phyloP scores from a whole-genome alignment of 2,113 vertebrate species.

The Lutjanus erythropterus region DNA sequence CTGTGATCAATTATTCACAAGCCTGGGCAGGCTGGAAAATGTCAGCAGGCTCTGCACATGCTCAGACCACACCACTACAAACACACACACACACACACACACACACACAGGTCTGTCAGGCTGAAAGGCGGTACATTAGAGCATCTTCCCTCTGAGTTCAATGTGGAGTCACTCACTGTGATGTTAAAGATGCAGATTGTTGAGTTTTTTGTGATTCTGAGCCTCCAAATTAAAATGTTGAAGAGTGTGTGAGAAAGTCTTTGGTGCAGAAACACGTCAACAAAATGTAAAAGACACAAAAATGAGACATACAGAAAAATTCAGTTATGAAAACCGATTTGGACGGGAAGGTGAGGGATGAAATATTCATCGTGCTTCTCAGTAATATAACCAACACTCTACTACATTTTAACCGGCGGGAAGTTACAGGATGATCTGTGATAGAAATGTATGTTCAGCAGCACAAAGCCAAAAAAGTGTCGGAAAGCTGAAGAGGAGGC shows the following conservation, averaged over 20 bases:
- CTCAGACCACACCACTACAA: slow-evolving; percentile 20
- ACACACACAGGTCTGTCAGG: slow-evolving; percentile 8
- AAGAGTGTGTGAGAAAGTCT: neutral
- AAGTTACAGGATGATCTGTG: neutral
- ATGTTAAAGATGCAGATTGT: too few relatives aligned
- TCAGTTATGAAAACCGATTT: too few relatives aligned
- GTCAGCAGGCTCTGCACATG: slow-evolving; percentile 62
- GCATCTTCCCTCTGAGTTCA: neutral
- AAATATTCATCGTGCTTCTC: too few relatives aligned
- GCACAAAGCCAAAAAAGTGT: too few relatives aligned
- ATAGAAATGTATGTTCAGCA: too few relatives aligned
- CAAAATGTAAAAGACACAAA: neutral
- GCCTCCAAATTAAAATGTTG: neutral
- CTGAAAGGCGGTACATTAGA: neutral
- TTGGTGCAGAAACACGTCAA: neutral
- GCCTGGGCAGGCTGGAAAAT: slow-evolving; percentile 60
- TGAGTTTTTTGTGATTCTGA: neutral
- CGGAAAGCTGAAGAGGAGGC: too few relatives aligned
- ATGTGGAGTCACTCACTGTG: neutral
- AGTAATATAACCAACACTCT: neutral
- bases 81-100: neutral
- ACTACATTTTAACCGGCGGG: neutral
- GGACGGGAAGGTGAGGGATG: neutral
- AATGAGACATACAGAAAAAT: neutral
- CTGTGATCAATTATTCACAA: slow-evolving; percentile 78